Conservation (phyloP, 2,888 invertebrate species). For the Hirtodrosophila trivittata region DNA sequence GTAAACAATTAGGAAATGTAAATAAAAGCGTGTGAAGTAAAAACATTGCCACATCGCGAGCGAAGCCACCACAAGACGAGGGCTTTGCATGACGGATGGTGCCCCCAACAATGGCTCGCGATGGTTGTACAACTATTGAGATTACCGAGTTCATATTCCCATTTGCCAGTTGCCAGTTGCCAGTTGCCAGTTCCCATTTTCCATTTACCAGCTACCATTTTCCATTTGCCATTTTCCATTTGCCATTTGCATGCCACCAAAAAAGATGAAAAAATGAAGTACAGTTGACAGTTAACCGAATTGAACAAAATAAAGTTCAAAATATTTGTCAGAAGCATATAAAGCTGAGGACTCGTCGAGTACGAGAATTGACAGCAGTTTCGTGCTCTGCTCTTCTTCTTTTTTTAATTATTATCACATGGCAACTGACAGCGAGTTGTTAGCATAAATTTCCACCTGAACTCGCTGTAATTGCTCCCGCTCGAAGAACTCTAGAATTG, state of each 20-base stretch:
- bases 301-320: too few relatives aligned
- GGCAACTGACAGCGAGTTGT: constrained; percentile 34
- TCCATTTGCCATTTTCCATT: background rate
- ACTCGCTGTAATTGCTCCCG: constrained; percentile 10
- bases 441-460: constrained; percentile 14
- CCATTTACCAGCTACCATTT: background rate
- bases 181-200: too few relatives aligned
- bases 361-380: constrained; percentile 62
- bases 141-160: constrained; percentile 50
- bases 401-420: constrained; percentile 46
- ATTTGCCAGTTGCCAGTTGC: constrained; percentile 38
- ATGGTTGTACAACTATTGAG: constrained; percentile 10
- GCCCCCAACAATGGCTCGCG: constrained; percentile 1
- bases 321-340: constrained; percentile 10
- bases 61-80: constrained; percentile 11
- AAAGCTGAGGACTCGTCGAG: too few relatives aligned
- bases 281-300: background rate
- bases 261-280: background rate
- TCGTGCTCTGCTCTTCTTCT: constrained; percentile 21
- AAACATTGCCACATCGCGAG: constrained; percentile 51
- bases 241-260: background rate
- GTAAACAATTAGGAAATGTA: constrained; percentile 71
- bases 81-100: constrained; percentile 30
- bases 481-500: too few relatives aligned
- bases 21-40: constrained; percentile 69